Percentiles rank a stretch among this genome's conserved stretches.
phyloP scores from a whole-genome alignment of 2,113 vertebrate genomes.

The Spilogale gracilis region DNA sequence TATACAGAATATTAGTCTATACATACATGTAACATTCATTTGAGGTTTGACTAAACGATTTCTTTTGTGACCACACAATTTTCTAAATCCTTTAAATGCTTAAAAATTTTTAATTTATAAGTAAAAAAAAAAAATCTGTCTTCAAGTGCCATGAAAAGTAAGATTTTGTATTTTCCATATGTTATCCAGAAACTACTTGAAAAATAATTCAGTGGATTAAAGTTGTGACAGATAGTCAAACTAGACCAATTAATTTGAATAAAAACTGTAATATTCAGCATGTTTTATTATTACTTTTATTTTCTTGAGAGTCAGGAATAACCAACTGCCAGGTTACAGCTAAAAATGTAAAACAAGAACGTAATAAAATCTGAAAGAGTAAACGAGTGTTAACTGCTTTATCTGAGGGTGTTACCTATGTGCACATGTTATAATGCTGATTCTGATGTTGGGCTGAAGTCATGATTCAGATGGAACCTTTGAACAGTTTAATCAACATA shows the following conservation, averaged over 20 bases:
- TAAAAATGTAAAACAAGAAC: neutral
- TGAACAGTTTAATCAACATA: neutral
- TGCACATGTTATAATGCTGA: neutral
- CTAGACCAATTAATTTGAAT: neutral
- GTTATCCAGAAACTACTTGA: neutral
- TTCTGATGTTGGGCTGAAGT: neutral
- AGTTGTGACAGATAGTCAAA: neutral
- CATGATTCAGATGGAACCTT: neutral
- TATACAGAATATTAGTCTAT: neutral
- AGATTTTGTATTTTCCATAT: slow-evolving; percentile 44
- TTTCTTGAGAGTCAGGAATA: slow-evolving; percentile 22
- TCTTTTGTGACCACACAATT: neutral
- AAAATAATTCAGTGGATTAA: slow-evolving; percentile 44
- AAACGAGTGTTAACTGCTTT: neutral
- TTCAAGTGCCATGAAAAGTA: slow-evolving; percentile 56
- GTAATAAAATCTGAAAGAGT: neutral
- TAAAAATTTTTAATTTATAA: neutral
- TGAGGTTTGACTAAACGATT: neutral
- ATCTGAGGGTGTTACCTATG: neutral
- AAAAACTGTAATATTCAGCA: neutral
- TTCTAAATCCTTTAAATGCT: slow-evolving; percentile 16
- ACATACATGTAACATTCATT: neutral
- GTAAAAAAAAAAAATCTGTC: neutral
- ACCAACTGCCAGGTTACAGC: neutral
- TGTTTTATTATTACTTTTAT: slow-evolving; percentile 4